phyloP scores from a whole-genome alignment of 2,888 invertebrate genomes.

The Schizaphis graminum region DNA sequence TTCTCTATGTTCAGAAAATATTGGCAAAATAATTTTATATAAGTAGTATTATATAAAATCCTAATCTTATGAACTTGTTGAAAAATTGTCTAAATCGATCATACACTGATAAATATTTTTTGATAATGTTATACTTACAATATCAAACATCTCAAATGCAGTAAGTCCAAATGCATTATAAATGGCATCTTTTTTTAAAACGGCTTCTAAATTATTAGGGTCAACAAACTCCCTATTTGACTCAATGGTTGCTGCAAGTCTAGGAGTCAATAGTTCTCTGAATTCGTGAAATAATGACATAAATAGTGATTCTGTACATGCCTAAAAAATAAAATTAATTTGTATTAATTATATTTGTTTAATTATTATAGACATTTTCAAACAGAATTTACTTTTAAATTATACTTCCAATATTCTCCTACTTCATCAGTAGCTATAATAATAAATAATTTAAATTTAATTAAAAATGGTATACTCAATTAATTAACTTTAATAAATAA shows the following conservation, averaged over 20 bases:
- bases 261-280: constrained; percentile 79
- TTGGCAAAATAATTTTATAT: too few species aligned
- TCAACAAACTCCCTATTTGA: constrained; percentile 78
- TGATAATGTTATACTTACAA: constrained; percentile 73
- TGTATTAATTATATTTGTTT: background rate
- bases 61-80: background rate
- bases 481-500: constrained; percentile 10
- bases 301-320: constrained; percentile 90
- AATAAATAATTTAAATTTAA: constrained; percentile 30
- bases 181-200: constrained; percentile 91
- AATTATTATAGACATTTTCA: background rate
- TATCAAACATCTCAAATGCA: constrained; percentile 91
- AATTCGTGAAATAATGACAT: constrained; percentile 87
- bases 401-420: constrained; percentile 94
- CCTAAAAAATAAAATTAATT: constrained; percentile 73
- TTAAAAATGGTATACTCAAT: background rate
- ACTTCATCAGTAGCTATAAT: constrained; percentile 80
- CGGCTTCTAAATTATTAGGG: constrained; percentile 81
- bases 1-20: too few species aligned
- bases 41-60: too few species aligned
- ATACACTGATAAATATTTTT: background rate
- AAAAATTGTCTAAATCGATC: background rate
- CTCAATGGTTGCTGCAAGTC: constrained; percentile 81
- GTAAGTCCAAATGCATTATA: constrained; percentile 92
- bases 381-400: constrained; percentile 78